phyloP scores from a whole-genome alignment of 2,888 invertebrate species.

The Linnaemya vulpina region DNA sequence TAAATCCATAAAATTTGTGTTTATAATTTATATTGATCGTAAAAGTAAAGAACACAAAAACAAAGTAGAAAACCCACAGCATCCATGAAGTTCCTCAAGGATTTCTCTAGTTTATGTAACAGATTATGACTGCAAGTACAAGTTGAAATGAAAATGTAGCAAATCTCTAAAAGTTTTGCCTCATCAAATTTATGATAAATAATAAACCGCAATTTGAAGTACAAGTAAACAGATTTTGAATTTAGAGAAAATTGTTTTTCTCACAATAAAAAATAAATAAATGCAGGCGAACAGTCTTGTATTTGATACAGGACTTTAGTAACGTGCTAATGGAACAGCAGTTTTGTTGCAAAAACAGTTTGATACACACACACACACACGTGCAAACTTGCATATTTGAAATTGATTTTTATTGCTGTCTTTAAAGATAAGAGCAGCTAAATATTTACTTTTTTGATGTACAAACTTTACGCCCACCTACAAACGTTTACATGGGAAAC shows the following conservation, averaged over 20 bases:
- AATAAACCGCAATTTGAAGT: slow-evolving; percentile 21
- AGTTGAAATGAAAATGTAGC: background rate
- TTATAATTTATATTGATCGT: slow-evolving; percentile 61
- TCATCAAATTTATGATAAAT: slow-evolving; percentile 31
- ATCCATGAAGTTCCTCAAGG: slow-evolving; percentile 21
- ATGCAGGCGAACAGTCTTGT: background rate
- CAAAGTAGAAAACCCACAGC: background rate
- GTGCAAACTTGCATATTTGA: slow-evolving; percentile 1
- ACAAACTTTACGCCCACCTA: background rate
- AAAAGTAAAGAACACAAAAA: slow-evolving; percentile 44
- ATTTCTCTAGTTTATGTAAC: background rate
- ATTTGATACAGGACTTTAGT: background rate
- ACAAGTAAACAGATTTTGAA: background rate
- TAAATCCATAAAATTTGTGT: slow-evolving; percentile 54
- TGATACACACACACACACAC: background rate
- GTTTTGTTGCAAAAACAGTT: background rate
- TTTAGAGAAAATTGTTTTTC: slow-evolving; percentile 1
- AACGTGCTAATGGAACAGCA: background rate
- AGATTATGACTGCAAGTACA: slow-evolving; percentile 19
- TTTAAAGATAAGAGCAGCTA: slow-evolving; percentile 22
- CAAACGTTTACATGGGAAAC: background rate
- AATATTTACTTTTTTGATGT: slow-evolving; percentile 44
- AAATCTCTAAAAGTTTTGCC: slow-evolving; percentile 12
- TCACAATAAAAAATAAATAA: background rate
- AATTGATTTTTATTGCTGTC: slow-evolving; percentile 15